phyloP scores from a whole-genome alignment of 2,113 vertebrate genomes.

The Oceanites oceanicus region DNA sequence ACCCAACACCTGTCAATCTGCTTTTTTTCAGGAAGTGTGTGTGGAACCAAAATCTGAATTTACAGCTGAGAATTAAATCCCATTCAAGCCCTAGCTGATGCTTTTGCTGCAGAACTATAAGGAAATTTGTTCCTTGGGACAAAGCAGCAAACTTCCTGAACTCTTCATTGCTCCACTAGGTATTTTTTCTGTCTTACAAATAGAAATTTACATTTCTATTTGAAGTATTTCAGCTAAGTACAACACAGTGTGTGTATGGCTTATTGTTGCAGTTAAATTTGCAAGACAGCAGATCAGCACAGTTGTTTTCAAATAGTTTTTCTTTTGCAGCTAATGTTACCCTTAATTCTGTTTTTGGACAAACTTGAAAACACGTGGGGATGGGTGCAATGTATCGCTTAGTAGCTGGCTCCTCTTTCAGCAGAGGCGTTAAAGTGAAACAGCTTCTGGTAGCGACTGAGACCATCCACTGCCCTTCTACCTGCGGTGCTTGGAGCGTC shows the following conservation, averaged over 20 bases:
- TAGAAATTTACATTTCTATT: too few species aligned
- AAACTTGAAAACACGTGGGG: constrained; percentile 23
- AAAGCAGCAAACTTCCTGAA: neutral
- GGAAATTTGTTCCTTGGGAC: neutral
- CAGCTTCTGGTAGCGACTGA: neutral
- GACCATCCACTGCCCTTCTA: neutral
- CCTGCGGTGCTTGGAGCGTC: neutral
- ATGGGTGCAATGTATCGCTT: neutral
- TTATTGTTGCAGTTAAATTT: neutral
- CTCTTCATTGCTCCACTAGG: neutral
- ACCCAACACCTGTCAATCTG: neutral
- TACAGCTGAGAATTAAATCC: neutral
- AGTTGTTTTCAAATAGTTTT: neutral
- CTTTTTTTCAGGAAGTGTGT: neutral
- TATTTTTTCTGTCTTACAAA: constrained; percentile 11
- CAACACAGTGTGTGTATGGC: neutral
- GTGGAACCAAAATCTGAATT: constrained; percentile 33
- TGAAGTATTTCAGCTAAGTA: neutral
- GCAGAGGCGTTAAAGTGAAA: neutral
- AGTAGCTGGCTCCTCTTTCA: neutral
- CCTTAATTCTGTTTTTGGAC: neutral
- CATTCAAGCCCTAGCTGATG: neutral
- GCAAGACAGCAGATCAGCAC: neutral
- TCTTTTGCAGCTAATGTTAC: neutral
- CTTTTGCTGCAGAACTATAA: constrained; percentile 9